These are phyloP conservation scores for Calcarius ornatus DNA, from an alignment of 2,113 vertebrate genomes.

Conservation along the genomic window DNA sequence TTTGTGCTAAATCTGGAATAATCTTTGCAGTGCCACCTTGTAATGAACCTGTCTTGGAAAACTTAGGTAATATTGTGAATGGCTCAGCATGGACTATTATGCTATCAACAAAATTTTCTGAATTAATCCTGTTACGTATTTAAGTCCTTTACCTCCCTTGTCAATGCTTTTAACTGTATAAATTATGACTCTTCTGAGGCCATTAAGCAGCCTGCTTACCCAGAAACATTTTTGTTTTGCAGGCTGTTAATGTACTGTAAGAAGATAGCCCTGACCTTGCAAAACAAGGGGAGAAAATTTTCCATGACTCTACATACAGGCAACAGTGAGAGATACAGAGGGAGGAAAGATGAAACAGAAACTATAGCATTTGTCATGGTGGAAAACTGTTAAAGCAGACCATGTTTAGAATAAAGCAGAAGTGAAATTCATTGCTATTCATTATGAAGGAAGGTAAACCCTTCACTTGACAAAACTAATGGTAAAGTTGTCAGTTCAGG, in stretches of 20 bases:
- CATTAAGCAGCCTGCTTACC: conserved; percentile 51
- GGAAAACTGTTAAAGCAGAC: not conserved
- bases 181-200: conserved; percentile 57
- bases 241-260: conserved; percentile 56
- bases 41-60: conserved; percentile 53
- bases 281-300: conserved; percentile 61
- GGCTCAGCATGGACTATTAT: conserved; percentile 53
- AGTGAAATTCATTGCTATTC: not conserved
- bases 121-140: conserved; percentile 59
- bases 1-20: conserved; percentile 53
- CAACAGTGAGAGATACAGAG: conserved; percentile 19
- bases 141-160: conserved; percentile 47
- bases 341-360: not conserved
- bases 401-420: not conserved
- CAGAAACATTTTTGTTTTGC: conserved; percentile 52
- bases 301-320: conserved; percentile 41
- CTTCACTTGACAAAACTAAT: not conserved
- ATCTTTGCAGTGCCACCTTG: conserved; percentile 56
- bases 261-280: conserved; percentile 62
- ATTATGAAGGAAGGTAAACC: not conserved
- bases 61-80: conserved; percentile 37
- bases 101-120: conserved; percentile 53
- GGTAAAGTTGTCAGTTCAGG: not conserved
- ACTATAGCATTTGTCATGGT: not conserved
- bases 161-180: conserved; percentile 56